phyloP scores from a whole-genome alignment of 37 sponge, comb jelly and placozoan genomes.

The Mnemiopsis leidyi region DNA sequence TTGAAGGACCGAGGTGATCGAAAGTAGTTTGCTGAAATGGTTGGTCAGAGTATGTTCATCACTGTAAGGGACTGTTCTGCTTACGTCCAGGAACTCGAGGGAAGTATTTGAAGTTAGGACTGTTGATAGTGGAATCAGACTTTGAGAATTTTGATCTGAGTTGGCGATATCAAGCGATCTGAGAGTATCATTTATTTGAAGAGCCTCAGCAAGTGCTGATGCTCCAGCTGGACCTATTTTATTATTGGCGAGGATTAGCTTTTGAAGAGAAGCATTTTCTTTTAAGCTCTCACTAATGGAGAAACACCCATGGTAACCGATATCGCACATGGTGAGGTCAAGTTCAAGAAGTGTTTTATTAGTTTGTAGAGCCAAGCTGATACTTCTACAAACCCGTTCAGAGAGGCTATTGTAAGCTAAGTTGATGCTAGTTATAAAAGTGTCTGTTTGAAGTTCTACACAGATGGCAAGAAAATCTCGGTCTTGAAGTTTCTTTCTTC shows the following conservation, averaged over 20 bases:
- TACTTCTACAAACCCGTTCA: background rate
- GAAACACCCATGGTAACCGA: constrained; percentile 15
- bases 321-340: constrained; percentile 20
- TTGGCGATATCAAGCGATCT: background rate
- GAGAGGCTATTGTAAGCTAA: background rate
- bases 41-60: background rate
- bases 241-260: background rate
- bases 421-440: background rate
- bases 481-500: background rate
- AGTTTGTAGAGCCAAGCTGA: background rate
- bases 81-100: background rate
- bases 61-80: constrained; percentile 30
- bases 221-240: constrained; percentile 28
- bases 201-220: background rate
- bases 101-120: constrained; percentile 3
- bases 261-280: background rate
- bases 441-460: background rate
- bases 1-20: background rate
- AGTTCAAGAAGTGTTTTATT: background rate
- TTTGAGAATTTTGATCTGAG: constrained; percentile 31
- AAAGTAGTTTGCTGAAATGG: constrained; percentile 5
- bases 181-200: constrained; percentile 17
- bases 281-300: constrained; percentile 18
- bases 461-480: constrained; percentile 16
- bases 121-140: constrained; percentile 12